Conservation (phyloP, 1,140 invertebrate genomes). For the Tribolium castaneum region DNA sequence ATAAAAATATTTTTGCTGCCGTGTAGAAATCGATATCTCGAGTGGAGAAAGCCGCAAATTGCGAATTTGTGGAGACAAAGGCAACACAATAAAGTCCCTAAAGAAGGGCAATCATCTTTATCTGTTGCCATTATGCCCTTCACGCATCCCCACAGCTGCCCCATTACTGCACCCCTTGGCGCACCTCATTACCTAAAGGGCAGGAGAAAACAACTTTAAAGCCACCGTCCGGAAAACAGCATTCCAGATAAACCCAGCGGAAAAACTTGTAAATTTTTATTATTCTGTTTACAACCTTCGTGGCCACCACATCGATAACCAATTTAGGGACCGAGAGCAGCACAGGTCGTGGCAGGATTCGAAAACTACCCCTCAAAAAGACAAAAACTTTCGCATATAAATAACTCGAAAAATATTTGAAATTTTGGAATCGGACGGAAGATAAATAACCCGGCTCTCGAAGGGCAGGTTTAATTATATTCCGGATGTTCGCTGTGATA, state of each 20-base stretch:
- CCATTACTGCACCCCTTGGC: background rate
- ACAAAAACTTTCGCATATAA: background rate
- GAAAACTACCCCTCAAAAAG: background rate
- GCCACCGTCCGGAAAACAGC: background rate
- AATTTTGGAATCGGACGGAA: background rate
- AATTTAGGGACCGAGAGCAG: background rate
- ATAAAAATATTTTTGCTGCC: background rate
- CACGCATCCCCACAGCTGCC: background rate
- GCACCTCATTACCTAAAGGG: slow-evolving; percentile 1
- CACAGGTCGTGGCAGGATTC: background rate
- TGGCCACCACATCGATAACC: background rate
- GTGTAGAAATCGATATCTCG: background rate
- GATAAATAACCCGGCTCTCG: background rate
- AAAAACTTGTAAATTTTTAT: slow-evolving; percentile 22
- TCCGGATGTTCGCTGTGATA: background rate
- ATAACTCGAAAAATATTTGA: background rate
- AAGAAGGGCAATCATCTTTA: background rate
- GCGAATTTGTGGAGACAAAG: background rate
- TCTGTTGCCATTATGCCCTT: background rate
- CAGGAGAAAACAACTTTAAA: background rate
- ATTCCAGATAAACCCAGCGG: background rate
- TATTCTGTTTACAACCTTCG: slow-evolving; percentile 6
- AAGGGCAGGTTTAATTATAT: background rate
- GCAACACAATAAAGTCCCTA: background rate
- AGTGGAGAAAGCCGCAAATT: background rate